Conservation (phyloP, 2,888 invertebrate genomes). For the Anarsia innoxiella region DNA sequence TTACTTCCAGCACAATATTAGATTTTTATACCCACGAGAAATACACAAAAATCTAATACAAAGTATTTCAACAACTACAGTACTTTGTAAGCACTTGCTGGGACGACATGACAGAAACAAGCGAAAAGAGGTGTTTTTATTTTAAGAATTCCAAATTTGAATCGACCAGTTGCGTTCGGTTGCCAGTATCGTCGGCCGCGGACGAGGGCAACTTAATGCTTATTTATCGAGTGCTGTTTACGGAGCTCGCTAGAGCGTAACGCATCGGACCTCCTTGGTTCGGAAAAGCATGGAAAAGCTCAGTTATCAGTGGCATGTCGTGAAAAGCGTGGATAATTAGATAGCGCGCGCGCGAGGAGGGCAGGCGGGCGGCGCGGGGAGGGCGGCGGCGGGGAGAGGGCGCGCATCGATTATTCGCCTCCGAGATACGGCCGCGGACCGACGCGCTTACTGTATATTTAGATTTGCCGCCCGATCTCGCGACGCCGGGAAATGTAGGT, state of each 20-base stretch:
- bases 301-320: conserved; percentile 29
- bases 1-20: conserved; percentile 27
- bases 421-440: conserved; percentile 38
- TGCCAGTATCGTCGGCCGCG: conserved; percentile 35
- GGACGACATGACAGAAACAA: conserved; percentile 51
- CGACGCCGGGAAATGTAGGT: conserved; percentile 58
- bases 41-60: conserved; percentile 25
- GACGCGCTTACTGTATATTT: conserved; percentile 40
- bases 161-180: conserved; percentile 28
- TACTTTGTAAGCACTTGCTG: conserved; percentile 66
- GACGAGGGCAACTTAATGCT: conserved; percentile 22
- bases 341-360: conserved; percentile 44
- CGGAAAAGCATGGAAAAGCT: conserved; percentile 50
- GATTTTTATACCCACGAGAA: conserved; percentile 9
- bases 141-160: conserved; percentile 53
- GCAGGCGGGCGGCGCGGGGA: conserved; percentile 22
- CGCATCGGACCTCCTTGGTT: conserved; percentile 30
- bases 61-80: conserved; percentile 28
- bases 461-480: conserved; percentile 53
- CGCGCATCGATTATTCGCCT: conserved; percentile 69
- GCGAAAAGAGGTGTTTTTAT: conserved; percentile 44
- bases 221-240: conserved; percentile 27
- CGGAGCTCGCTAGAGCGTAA: conserved; percentile 25
- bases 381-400: conserved; percentile 26
- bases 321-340: conserved; percentile 55